Percentiles rank a stretch among this genome's conserved stretches.
These are phyloP conservation scores for Molorchus minor DNA, from an alignment of 2,888 invertebrate species.

Conservation along the genomic window DNA sequence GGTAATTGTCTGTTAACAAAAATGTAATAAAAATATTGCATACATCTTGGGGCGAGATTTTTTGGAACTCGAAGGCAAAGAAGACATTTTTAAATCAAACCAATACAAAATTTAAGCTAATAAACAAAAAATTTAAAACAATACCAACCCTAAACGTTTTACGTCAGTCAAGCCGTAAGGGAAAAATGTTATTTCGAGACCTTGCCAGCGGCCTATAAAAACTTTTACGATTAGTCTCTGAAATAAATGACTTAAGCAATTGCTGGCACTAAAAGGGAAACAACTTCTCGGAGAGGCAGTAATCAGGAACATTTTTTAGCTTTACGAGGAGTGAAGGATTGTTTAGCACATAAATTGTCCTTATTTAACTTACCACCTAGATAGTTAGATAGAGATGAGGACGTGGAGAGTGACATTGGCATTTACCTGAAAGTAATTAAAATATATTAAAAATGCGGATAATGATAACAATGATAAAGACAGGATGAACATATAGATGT, in stretches of 20 bases:
- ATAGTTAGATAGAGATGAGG: no score
- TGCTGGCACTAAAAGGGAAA: slow-evolving; percentile 17
- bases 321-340: not conserved
- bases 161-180: not conserved
- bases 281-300: slow-evolving; percentile 2
- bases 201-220: slow-evolving; percentile 11
- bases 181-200: slow-evolving; percentile 13
- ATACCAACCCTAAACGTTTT: not conserved
- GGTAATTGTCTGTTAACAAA: no score
- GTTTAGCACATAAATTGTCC: not conserved
- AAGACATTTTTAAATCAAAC: no score
- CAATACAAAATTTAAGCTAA: no score
- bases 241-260: slow-evolving; percentile 16
- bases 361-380: not conserved
- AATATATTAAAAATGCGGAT: no score
- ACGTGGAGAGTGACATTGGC: no score
- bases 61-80: no score
- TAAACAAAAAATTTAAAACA: not conserved
- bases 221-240: slow-evolving; percentile 20
- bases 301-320: slow-evolving; percentile 5
- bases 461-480: no score
- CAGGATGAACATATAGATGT: no score
- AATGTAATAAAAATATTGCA: no score
- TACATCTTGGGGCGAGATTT: no score
- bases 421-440: no score